Evolutionary conservation across 1,140 invertebrate species (phyloP).

Genomic region (Habropoda laboriosa): DNA sequence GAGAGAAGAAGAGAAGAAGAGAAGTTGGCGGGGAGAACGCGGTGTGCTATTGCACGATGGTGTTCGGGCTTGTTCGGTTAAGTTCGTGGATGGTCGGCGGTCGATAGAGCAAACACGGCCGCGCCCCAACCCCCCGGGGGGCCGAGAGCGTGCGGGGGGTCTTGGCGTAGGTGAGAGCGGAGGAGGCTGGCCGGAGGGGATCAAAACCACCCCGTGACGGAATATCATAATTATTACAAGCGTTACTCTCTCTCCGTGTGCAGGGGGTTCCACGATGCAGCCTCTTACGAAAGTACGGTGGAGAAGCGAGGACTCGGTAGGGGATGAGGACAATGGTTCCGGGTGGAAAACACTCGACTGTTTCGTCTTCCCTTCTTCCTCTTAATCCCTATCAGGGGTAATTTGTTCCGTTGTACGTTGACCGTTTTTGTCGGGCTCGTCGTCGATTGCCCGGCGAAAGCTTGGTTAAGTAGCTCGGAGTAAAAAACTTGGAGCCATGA

Average conservation of each 20-base stretch:
- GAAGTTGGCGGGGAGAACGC: conserved; percentile 54
- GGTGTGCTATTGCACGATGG: conserved; percentile 64
- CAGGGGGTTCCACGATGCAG: conserved; percentile 53
- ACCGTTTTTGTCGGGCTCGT: too few species aligned
- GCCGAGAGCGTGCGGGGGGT: conserved; percentile 37
- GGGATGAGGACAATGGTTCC: background rate
- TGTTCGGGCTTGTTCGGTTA: conserved; percentile 75
- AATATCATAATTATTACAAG: conserved; percentile 78
- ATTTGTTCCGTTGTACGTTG: conserved; percentile 8
- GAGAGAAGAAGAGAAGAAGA: background rate
- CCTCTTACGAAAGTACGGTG: conserved; percentile 12
- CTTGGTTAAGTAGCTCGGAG: background rate
- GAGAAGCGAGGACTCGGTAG: background rate
- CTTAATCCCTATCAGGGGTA: background rate
- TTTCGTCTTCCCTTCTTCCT: too few species aligned
- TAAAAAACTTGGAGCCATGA: background rate
- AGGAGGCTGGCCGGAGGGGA: conserved; percentile 38
- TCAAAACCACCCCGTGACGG: conserved; percentile 63
- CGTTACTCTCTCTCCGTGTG: conserved; percentile 63
- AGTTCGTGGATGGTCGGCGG: conserved; percentile 79
- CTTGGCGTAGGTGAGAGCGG: conserved; percentile 47
- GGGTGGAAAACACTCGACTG: background rate
- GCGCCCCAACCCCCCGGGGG: conserved; percentile 80
- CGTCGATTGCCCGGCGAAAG: background rate
- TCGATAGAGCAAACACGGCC: conserved; percentile 83